Conservation (phyloP, 2,888 invertebrate species). For the Hymenopus coronatus region DNA sequence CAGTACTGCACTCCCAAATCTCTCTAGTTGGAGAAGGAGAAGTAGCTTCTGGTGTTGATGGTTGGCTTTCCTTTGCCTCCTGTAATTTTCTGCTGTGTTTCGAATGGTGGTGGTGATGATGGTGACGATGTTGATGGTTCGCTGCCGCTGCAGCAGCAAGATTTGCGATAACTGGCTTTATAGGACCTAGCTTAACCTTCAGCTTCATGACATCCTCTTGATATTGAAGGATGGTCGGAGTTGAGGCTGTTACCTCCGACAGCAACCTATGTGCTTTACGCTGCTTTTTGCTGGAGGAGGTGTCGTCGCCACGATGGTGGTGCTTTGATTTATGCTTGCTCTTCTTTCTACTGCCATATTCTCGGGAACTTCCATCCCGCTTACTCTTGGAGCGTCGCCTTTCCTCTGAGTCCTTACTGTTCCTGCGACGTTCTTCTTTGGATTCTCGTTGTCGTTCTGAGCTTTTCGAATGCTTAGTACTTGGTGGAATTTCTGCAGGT, state of each 20-base stretch:
- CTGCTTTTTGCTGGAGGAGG: conserved; percentile 4
- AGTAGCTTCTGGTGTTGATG: background rate
- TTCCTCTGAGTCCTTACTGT: conserved; percentile 2
- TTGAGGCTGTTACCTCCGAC: background rate
- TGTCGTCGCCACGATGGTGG: conserved; percentile 18
- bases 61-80: background rate
- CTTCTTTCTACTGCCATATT: conserved; percentile 15
- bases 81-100: conserved; percentile 24
- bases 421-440: background rate
- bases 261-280: conserved; percentile 16
- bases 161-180: background rate
- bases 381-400: background rate
- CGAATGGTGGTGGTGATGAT: conserved; percentile 29
- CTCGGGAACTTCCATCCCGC: conserved; percentile 1
- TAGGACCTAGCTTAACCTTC: conserved; percentile 30
- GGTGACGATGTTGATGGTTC: conserved; percentile 20
- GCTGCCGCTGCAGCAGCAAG: background rate
- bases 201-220: conserved; percentile 32
- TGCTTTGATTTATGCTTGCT: conserved; percentile 30
- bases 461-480: background rate
- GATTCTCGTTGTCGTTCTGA: background rate
- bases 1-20: background rate
- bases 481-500: background rate
- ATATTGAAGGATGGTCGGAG: conserved; percentile 28
- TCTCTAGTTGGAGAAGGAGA: background rate